Base-by-base conservation (phyloP, 2,113 vertebrate genomes). In the Plotosus lineatus region DNA sequence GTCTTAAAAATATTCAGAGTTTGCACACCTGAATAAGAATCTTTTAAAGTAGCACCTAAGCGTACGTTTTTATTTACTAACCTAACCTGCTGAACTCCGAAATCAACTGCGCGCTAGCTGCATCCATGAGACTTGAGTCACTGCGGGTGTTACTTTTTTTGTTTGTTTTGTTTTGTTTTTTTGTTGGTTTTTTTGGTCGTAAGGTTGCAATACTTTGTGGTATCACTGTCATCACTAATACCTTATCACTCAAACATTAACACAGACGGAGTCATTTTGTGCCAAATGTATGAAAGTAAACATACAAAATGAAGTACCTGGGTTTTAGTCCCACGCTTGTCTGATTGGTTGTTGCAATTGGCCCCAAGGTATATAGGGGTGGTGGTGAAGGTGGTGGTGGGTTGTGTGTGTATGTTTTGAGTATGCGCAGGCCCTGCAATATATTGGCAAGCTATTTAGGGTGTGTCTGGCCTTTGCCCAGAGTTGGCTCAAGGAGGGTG, bases 181-280 rank as follows among this genome's bases (percentile, higher is more conserved):
- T 69, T 12, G 15, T 51, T 36, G 46, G 65, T 42, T 14, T 14
- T 68, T 21, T 21, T 42, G 6, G 23, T 38, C 14, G 12, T 6
- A 15, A 38, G 40, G 21, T 48, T 31, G 26, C 31, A 31, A 31
- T 31, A 3, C 44, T 72, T 15, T 48, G 8, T 48, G 44, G 15
- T 26, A 48, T 12, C 17, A 1, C 19, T 40, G 61, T 23, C 15
- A 23, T 40, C 19, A 66, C 36, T 66, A 40, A 66, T n/a, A n/a
- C 21, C 21, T 23, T 23, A 68, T 42, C 38, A 2, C 5, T 12
- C 9, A 42, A 66, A n/a, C 38, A 11, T 6, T 26, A 19, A 21
- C 26, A 31, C 10, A 72, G 33, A 51, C 51, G 46, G 46, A 51
- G 46, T 73, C 69, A 73, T 73, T 73, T 73, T 51, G 69, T 73